These are phyloP conservation scores for Phocides pigmalion DNA, from an alignment of 1,140 invertebrate species.

Conservation along the genomic window DNA sequence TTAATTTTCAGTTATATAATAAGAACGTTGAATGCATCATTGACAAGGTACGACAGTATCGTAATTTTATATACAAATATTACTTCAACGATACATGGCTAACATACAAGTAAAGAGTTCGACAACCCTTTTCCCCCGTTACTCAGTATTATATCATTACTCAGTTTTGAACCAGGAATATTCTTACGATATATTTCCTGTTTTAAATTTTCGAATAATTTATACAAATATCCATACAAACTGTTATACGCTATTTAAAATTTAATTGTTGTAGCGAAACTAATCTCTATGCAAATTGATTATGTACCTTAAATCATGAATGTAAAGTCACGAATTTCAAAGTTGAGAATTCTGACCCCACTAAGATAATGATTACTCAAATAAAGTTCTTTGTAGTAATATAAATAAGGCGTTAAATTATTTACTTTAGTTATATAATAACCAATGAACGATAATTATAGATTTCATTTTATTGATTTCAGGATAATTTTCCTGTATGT, in stretches of 20 bases:
- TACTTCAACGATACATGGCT: too few relatives aligned
- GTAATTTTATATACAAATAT: too few relatives aligned
- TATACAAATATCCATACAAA: too few relatives aligned
- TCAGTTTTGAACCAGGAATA: too few relatives aligned
- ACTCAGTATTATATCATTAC: too few relatives aligned
- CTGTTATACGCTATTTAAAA: neutral
- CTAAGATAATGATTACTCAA: neutral
- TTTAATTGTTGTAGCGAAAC: conserved; percentile 28
- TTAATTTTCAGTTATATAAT: conserved; percentile 57
- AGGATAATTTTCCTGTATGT: conserved; percentile 55
- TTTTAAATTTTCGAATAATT: too few relatives aligned
- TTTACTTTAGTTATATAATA: neutral
- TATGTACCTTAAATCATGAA: conserved; percentile 23
- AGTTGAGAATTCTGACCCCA: conserved; percentile 5
- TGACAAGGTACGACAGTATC: conserved; percentile 50
- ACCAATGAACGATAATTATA: too few relatives aligned
- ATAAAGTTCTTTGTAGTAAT: too few relatives aligned
- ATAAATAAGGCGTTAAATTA: neutral
- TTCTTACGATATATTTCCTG: too few relatives aligned
- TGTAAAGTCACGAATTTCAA: conserved; percentile 23
- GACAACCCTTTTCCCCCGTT: too few relatives aligned
- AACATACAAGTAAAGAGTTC: too few relatives aligned
- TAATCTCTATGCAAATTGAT: conserved; percentile 41
- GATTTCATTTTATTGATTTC: conserved; percentile 44
- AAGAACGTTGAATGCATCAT: conserved; percentile 61